phyloP scores from a whole-genome alignment of 1,140 invertebrate genomes.

The Lucilia cuprina region DNA sequence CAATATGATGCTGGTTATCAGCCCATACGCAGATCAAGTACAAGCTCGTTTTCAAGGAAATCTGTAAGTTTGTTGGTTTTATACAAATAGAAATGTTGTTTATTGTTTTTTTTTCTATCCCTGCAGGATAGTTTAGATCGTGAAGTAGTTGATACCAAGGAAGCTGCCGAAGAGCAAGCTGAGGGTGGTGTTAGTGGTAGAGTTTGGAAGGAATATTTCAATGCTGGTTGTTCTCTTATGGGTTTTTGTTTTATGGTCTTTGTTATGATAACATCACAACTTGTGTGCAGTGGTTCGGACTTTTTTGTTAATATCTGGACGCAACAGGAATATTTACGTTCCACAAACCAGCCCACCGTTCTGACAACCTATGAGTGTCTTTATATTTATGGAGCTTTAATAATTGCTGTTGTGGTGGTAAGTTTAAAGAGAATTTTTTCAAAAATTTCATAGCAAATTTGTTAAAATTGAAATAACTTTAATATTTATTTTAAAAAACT shows the following conservation, averaged over 20 bases:
- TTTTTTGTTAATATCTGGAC: conserved; percentile 84
- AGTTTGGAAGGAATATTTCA: conserved; percentile 73
- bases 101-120: background rate
- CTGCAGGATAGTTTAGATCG: conserved; percentile 45
- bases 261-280: conserved; percentile 73
- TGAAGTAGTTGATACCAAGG: conserved; percentile 59
- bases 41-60: conserved; percentile 44
- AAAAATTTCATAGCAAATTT: background rate
- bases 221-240: conserved; percentile 69
- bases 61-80: conserved; percentile 43
- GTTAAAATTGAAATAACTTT: background rate
- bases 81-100: background rate
- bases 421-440: background rate
- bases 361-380: conserved; percentile 58
- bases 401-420: conserved; percentile 54
- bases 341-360: conserved; percentile 43
- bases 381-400: conserved; percentile 58
- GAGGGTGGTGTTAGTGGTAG: conserved; percentile 67
- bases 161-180: conserved; percentile 65
- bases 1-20: conserved; percentile 51
- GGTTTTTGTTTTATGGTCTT: conserved; percentile 68
- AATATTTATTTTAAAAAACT: background rate
- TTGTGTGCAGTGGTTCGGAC: conserved; percentile 74
- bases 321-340: conserved; percentile 63
- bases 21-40: conserved; percentile 49